Base-by-base conservation (phyloP, 1,140 invertebrate species). In the Cydia amplana region DNA sequence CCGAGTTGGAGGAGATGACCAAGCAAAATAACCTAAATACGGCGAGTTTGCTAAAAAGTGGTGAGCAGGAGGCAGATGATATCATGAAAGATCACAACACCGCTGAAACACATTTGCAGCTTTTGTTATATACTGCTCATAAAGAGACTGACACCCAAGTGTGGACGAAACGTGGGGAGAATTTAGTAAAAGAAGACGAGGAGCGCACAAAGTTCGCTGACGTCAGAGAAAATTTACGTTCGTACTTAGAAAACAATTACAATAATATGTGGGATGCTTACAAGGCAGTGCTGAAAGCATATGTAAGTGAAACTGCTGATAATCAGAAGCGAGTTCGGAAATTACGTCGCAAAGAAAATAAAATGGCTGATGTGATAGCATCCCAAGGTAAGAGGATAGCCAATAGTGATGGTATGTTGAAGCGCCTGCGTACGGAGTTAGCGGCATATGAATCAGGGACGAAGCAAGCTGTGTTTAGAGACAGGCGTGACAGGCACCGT, bases 281-380 rank as follows among this genome's bases (percentile, higher is more conserved):
- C 81, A 91, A 92, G 77, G 75, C 84, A 63, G 88, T 91, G n/a
- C 80, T 93, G 14, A 90, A 86, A 81, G 74, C 82, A 20, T 93
- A 93, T 73, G 80, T 93, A 4, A 32, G 78, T 18, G 83, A 80
- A 72, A 93, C 91, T 10, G 87, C 88, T 36, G 88, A 90, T 20
- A 93, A 90, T 80, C 91, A 91, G 77, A 93, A 92, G 77, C 76
- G 85, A 70, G 84, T 89, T 10, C 86, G 91, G 36, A 90, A 85
- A 83, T 80, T 93, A 55, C 84, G 89, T 1, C 80, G 78, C n/a
- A 93, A 93, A 81, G 91, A 92, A 82, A 91, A 89, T 78, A 78
- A 90, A 63, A 93, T 93, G 90, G 86, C 90, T 28, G 91, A 92
- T 73, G 90, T 93, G 43, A 93, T 93, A 64, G 91, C 88, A 65